A percentile compares a stretch with the other conserved stretches of the same genome.
Evolutionary conservation across 2,113 vertebrate genomes (phyloP).

Genomic region (Podarcis muralis): DNA sequence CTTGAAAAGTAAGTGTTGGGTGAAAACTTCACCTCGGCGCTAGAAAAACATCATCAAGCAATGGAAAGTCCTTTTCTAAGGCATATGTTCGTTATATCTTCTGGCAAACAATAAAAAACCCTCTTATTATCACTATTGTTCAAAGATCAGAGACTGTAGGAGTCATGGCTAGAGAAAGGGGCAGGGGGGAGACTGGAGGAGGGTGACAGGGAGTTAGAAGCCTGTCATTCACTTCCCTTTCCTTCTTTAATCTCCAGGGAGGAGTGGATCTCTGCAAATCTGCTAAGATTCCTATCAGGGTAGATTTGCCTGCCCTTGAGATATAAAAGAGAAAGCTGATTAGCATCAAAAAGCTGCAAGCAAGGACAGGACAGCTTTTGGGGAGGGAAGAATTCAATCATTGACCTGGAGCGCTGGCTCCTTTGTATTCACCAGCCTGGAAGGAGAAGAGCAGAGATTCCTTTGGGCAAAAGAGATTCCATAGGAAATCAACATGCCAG

Average conservation of each 20-base stretch:
- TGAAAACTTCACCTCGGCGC: too few relatives aligned
- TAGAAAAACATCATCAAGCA: neutral
- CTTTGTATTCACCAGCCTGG: slow-evolving; percentile 51
- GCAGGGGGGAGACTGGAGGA: neutral
- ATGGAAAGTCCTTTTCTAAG: neutral
- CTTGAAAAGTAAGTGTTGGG: too few relatives aligned
- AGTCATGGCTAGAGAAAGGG: neutral
- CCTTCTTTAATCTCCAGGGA: slow-evolving; percentile 40
- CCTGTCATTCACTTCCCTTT: slow-evolving; percentile 14
- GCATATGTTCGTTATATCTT: neutral
- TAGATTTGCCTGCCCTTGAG: slow-evolving; percentile 62
- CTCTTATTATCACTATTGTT: neutral
- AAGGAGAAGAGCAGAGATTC: slow-evolving; percentile 43
- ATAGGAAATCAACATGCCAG: neutral
- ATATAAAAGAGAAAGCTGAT: slow-evolving; percentile 48
- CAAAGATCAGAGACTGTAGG: neutral
- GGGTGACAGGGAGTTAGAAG: slow-evolving; percentile 32
- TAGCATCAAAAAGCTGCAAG: slow-evolving; percentile 48
- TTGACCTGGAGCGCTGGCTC: slow-evolving; percentile 50
- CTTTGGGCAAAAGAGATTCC: slow-evolving; percentile 49
- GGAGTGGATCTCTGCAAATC: slow-evolving; percentile 49
- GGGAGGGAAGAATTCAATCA: slow-evolving; percentile 56
- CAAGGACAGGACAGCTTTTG: slow-evolving; percentile 44
- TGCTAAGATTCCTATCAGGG: slow-evolving; percentile 50
- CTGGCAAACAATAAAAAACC: too few relatives aligned